A percentile compares a stretch with the other conserved stretches of the same genome.
phyloP scores from a whole-genome alignment of 1,140 invertebrate genomes.

The Leptinotarsa lineolata region DNA sequence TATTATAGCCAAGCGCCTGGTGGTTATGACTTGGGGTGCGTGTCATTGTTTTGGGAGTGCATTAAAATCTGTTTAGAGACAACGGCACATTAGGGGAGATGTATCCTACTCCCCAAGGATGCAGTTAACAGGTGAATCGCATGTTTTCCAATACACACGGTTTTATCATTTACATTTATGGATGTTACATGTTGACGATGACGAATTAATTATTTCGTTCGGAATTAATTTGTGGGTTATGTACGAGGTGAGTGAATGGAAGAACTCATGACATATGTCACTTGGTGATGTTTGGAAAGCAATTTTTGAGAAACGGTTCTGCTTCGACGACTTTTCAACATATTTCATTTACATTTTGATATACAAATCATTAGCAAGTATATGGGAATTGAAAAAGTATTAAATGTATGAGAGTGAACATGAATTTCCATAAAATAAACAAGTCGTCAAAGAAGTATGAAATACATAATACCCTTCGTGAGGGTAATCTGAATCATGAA shows the following conservation, averaged over 20 bases:
- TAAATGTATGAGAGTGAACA: too few relatives aligned
- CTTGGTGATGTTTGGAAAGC: too few relatives aligned
- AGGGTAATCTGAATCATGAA: too few relatives aligned
- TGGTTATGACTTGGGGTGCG: constrained; percentile 47
- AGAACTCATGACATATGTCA: neutral
- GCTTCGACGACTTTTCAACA: too few relatives aligned
- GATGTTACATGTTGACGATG: constrained; percentile 19
- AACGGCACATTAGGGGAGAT: constrained; percentile 43
- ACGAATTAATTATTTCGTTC: constrained; percentile 17
- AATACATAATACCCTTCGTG: too few relatives aligned
- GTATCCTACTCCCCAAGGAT: constrained; percentile 43
- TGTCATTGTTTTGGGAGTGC: constrained; percentile 52
- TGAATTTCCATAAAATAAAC: too few relatives aligned
- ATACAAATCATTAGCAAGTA: too few relatives aligned
- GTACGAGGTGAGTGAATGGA: neutral
- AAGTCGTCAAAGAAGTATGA: too few relatives aligned
- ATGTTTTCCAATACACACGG: constrained; percentile 41
- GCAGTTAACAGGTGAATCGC: constrained; percentile 54
- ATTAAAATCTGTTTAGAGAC: constrained; percentile 56
- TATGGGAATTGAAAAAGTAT: too few relatives aligned
- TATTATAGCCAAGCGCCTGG: constrained; percentile 46
- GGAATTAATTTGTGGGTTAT: neutral
- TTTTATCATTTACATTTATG: constrained; percentile 27
- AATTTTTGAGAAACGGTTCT: too few relatives aligned
- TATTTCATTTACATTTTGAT: too few relatives aligned